Evolutionary conservation across 2,888 invertebrate species (phyloP), one percentile per base, ranked within the genome.

Genomic region (Luffia ferchaultella): DNA sequence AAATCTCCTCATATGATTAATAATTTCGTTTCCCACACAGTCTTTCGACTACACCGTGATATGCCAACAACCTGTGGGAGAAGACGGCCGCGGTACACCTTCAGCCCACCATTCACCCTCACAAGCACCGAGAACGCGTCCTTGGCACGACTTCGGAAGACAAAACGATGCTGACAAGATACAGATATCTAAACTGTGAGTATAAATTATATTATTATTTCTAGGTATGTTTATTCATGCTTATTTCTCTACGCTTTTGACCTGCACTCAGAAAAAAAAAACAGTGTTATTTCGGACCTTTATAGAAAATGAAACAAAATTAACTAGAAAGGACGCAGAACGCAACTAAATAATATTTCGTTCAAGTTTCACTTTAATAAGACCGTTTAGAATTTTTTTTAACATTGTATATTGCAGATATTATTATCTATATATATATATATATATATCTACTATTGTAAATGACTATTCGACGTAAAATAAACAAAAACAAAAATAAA

Each of bases 171-270:
- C 94, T 52, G 96, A 96, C 78, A 96, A 96, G 87, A 95, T 97
- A 70, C 96, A 97, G 86, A 97, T 97, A 85, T 95, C 96, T 75
- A 97, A 97, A 92, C 87, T 96, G 96, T 97, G 86, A 95, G 96
- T 93, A 70, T 41, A 30, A 49, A 17, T n/a, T 42, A 42, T 42
- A 7, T 42, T 42, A 16, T n/a, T n/a, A 42, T 42, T 16, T 15
- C 45, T 20, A 2, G 15, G 7, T 50, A 45, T 45, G 19, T 53
- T 16, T 20, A 46, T 19, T 15, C 20, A 44, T 19, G 42, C 49
- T 15, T 12, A 41, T 18, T 53, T n/a, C n/a, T n/a, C n/a, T n/a
- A n/a, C n/a, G n/a, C n/a, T 51, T 49, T 46, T 49, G 52, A 56
- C 58, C 20, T 40, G 9, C 2, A 15, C 41, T 9, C 40, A 20